Conservation (phyloP, 2,113 vertebrate genomes). For the Passer domesticus region DNA sequence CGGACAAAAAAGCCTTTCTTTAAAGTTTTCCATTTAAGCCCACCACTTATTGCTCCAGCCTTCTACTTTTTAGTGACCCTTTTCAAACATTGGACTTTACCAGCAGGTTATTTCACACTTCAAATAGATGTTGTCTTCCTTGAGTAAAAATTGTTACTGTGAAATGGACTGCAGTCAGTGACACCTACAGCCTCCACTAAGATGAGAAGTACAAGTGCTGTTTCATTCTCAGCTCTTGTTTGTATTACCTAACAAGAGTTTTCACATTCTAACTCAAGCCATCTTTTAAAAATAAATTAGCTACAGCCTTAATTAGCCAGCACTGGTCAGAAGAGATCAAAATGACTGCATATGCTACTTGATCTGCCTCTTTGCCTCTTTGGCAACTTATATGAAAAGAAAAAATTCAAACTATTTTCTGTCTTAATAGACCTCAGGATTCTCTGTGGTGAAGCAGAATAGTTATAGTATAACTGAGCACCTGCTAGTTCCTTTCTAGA, state of each 20-base stretch:
- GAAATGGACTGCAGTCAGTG: background rate
- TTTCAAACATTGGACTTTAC: background rate
- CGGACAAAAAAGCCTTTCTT: background rate
- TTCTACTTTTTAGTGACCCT: background rate
- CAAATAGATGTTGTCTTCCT: background rate
- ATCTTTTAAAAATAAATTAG: constrained; percentile 33
- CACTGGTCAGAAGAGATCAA: constrained; percentile 14
- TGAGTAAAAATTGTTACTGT: background rate
- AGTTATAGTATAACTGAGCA: background rate
- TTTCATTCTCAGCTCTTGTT: background rate
- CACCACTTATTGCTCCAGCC: background rate
- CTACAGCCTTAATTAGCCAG: background rate
- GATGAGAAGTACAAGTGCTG: background rate
- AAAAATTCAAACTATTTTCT: background rate
- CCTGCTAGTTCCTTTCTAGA: background rate
- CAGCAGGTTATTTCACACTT: background rate
- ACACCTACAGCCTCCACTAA: background rate
- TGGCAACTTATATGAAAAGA: background rate
- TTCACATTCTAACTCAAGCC: constrained; percentile 10
- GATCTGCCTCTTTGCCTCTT: background rate
- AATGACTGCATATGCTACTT: background rate
- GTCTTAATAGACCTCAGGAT: background rate
- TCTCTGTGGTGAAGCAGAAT: background rate
- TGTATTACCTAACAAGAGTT: background rate
- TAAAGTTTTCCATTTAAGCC: background rate